Evolutionary conservation across 2,113 vertebrate genomes (phyloP).

Genomic region (Ceuthmochares aereus): DNA sequence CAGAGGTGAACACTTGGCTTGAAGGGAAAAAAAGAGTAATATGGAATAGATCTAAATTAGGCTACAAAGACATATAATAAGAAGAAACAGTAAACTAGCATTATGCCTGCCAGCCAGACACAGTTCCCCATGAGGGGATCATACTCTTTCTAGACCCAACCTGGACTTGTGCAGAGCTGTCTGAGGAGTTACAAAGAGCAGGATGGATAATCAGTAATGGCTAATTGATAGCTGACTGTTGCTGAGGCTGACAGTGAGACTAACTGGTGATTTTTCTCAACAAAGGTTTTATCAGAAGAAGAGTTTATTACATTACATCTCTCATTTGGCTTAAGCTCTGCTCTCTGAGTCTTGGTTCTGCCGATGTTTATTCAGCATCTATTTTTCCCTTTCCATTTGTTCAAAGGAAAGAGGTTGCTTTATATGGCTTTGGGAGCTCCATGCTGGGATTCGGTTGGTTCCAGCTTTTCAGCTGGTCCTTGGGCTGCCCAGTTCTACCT

Average conservation of each 20-base stretch:
- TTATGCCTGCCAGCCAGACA: background rate
- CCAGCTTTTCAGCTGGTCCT: background rate
- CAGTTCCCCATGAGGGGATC: background rate
- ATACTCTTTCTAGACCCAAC: background rate
- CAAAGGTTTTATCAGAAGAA: background rate
- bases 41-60: background rate
- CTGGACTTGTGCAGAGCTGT: background rate
- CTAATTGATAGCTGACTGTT: background rate
- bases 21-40: background rate
- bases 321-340: background rate
- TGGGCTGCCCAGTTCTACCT: background rate
- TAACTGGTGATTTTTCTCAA: background rate
- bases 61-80: background rate
- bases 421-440: background rate
- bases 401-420: background rate
- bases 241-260: background rate
- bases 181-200: background rate
- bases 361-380: background rate
- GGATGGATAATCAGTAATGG: background rate
- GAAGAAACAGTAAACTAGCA: background rate
- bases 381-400: background rate
- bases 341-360: background rate
- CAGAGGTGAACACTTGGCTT: background rate
- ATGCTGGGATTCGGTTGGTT: fast-evolving
- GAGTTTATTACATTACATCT: background rate